Base-by-base conservation (phyloP, 2,888 invertebrate species). In the Cantharis flavilabris region DNA sequence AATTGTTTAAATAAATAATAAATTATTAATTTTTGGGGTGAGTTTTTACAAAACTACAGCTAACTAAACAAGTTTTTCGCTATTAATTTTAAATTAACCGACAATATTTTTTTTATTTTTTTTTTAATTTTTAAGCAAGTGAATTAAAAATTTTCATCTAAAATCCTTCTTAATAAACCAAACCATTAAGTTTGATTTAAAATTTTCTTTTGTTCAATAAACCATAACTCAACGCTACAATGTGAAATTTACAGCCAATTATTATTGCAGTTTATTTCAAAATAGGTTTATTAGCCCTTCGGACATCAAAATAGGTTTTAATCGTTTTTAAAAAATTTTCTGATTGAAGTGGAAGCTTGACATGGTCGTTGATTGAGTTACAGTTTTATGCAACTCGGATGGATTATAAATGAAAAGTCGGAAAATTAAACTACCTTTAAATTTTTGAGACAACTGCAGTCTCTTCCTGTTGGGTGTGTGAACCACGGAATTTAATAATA, bases 1-100 rank as follows among this genome's bases (percentile, higher is more conserved):
- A 77, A 23, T 67, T 67, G 20, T n/a, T 23, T 67, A 23, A 23
- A 23, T 26, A 67, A 23, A 67, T 23, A 67, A 67, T 23, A 23
- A 67, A n/a, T 67, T 67, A 23, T 67, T 67, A 67, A 67, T 67
- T 67, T 67, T 26, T 67, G 26, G 65, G 18, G 64, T 67, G 65
- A 67, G 49, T 49, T n/a, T n/a, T 49, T 49, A 49, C 49, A 49
- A n/a, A 49, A n/a, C 49, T 67, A 26, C n/a, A 23, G 65, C 23
- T 67, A 67, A 23, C 9, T 67, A 67, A 67, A 9, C 26, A 26
- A 67, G 23, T 67, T 23, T 49, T 49, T 18, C 13, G 3, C n/a
- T 30, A 30, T 30, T 10, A 30, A 30, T 30, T 10, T 30, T 30
- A 10, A 28, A 10, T 30, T 30, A 3, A 30, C 28, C 10, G 28